phyloP scores from a whole-genome alignment of 2,797 vertebrate species.

The Pangasius krempfi region DNA sequence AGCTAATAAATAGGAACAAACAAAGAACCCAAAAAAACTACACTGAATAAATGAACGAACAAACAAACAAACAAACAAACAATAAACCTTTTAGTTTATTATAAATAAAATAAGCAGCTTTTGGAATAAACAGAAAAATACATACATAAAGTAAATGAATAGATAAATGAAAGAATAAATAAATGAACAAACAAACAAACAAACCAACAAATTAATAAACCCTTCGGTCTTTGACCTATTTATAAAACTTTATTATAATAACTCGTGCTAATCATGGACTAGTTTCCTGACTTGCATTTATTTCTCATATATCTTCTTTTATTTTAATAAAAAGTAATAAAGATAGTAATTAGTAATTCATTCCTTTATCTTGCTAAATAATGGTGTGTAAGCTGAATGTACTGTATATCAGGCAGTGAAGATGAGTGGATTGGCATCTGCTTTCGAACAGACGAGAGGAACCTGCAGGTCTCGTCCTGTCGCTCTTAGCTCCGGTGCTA shows the following conservation, averaged over 20 bases:
- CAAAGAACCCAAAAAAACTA: not conserved
- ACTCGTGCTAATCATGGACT: not conserved
- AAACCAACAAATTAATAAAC: not conserved
- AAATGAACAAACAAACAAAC: not conserved
- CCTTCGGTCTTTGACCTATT: not conserved
- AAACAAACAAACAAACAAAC: not conserved
- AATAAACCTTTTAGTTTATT: no score
- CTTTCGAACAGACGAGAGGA: constrained; percentile 35
- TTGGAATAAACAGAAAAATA: no score
- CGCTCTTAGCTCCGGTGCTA: constrained; percentile 52
- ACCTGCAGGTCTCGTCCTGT: constrained; percentile 31
- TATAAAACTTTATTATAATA: not conserved
- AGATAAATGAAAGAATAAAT: not conserved
- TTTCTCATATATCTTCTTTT: not conserved
- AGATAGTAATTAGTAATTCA: not conserved
- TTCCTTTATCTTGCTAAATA: not conserved
- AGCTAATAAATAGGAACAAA: not conserved
- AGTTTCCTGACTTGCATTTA: not conserved
- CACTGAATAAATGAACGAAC: not conserved
- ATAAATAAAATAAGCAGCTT: no score
- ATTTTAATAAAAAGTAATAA: not conserved
- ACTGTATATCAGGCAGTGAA: not conserved
- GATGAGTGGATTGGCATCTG: not conserved
- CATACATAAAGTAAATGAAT: not conserved
- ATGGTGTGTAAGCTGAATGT: not conserved